A percentile compares a stretch with the other conserved stretches of the same genome.
Conservation (phyloP, 37 sponge, comb jelly and placozoan species). For the Oopsacas minuta region DNA sequence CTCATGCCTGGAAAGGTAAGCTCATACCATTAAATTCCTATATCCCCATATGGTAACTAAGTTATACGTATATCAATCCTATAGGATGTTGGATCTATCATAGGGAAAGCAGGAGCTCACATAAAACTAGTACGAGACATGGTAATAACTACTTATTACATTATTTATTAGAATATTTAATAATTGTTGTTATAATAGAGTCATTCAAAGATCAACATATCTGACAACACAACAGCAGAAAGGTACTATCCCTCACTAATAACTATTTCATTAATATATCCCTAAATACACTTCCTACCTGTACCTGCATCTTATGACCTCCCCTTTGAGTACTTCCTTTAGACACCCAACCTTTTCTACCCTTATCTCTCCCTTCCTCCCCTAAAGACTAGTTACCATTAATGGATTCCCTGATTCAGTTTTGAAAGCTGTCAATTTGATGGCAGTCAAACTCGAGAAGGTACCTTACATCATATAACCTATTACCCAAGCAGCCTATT, state of each 20-base stretch:
- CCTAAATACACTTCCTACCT: neutral
- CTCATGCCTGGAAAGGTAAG: neutral
- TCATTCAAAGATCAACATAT: neutral
- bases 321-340: constrained; percentile 17
- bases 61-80: no score
- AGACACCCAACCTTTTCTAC: neutral
- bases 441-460: constrained; percentile 12
- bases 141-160: neutral
- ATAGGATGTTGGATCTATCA: constrained; percentile 11
- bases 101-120: neutral
- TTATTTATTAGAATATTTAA: neutral
- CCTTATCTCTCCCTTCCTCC: neutral
- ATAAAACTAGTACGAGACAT: neutral
- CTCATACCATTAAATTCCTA: no score
- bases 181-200: neutral
- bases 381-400: constrained; percentile 15
- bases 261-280: neutral
- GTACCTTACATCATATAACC: neutral
- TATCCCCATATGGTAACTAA: no score
- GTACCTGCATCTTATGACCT: neutral
- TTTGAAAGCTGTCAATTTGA: constrained; percentile 16
- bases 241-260: neutral
- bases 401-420: constrained; percentile 15
- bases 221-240: constrained; percentile 15
- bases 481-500: neutral